Evolutionary conservation across 2,888 invertebrate genomes (phyloP), one percentile per base, ranked within the genome.

Genomic region (Phyllotreta cruciferae): DNA sequence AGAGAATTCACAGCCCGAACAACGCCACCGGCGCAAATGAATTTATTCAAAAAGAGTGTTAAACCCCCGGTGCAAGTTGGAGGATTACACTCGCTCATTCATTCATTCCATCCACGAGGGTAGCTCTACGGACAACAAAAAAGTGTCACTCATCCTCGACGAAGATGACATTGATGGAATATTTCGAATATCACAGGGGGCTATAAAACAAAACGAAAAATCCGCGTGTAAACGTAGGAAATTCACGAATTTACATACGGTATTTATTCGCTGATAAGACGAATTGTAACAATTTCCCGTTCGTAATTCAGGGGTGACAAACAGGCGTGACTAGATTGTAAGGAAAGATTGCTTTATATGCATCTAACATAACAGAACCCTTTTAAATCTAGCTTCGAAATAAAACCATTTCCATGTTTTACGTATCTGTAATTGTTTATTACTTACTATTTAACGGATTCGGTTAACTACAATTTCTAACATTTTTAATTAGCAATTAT

Each of bases 151-250:
- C 54, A 57, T 64, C 60, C 50, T 24, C 54, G 45, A 36, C 38
- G 41, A 53, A 49, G 60, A 49, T 67, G 67, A 67, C 67, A 60
- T 62, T 67, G 67, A 67, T 63, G 64, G 64, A 67, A 64, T 63
- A 67, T 64, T 67, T 57, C 60, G 34, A 55, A 53, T 67, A 64
- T 67, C 60, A 54, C 49, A 42, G 52, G 13, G 24, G 36, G 38
- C 49, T 24, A 24, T 24, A 24, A 24, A 24, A 24, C 24, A 24
- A 24, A 24, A 24, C 24, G 24, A 24, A 24, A 24, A 24, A 24
- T 24, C 24, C 24, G n/a, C n/a, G 24, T 24, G 24, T 24, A 24
- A 24, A 24, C 24, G 24, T 24, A 24, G 24, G 4, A 24, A 24
- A 24, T 24, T 24, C 24, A 24, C 1, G 24, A 24, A 39, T 34